Evolutionary conservation across 2,113 vertebrate genomes (phyloP).

Genomic region (Pseudolaguvia tuberculata): DNA sequence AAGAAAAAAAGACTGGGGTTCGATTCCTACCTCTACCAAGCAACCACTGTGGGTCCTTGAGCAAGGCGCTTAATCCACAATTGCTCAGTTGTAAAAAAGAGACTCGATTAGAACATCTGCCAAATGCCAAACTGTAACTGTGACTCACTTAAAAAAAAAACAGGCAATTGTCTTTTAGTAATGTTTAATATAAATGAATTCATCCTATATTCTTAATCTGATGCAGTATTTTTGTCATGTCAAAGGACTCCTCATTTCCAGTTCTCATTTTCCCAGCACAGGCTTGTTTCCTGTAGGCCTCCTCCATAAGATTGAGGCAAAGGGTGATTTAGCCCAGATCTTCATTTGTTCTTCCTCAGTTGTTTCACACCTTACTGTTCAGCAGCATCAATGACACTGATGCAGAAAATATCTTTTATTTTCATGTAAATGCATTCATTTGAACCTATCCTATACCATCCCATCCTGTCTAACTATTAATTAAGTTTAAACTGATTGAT

Average conservation of each 20-base stretch:
- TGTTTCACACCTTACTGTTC: constrained; percentile 10
- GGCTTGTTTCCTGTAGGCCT: not conserved
- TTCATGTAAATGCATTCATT: constrained; percentile 24
- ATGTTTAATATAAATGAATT: constrained; percentile 1
- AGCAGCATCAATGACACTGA: constrained; percentile 14
- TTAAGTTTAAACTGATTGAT: not conserved
- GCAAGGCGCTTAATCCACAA: no score
- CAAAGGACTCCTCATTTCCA: constrained; percentile 3
- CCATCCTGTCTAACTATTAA: not conserved
- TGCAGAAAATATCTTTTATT: constrained; percentile 27
- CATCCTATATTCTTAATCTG: not conserved
- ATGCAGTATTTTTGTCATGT: not conserved
- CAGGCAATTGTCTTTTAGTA: not conserved
- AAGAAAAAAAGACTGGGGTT: no score
- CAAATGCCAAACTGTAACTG: no score
- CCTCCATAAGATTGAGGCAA: constrained; percentile 9
- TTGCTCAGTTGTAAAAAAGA: no score
- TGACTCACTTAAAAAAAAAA: not conserved
- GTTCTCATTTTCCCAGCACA: not conserved
- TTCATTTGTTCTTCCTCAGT: constrained; percentile 25
- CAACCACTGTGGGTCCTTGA: no score
- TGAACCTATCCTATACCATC: not conserved
- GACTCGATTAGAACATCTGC: no score
- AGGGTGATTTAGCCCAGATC: constrained; percentile 37
- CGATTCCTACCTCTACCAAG: no score